Evolutionary conservation across 2,797 vertebrate genomes (phyloP).

Genomic region (Masticophis lateralis): DNA sequence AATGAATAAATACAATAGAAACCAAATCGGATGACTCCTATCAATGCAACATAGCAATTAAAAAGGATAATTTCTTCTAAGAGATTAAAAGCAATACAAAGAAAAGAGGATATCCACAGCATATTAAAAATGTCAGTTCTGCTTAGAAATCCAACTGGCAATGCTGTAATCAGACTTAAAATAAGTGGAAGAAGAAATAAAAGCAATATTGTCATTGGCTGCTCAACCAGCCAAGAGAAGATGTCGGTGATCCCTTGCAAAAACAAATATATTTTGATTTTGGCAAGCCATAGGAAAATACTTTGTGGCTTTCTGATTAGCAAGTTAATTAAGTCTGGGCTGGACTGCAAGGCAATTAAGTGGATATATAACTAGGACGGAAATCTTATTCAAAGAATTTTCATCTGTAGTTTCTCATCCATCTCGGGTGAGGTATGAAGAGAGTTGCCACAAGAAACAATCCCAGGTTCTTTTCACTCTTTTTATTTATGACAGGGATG

Average conservation of each 20-base stretch:
- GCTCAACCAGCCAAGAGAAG: background rate
- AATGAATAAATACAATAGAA: background rate
- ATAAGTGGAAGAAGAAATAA: background rate
- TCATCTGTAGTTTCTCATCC: background rate
- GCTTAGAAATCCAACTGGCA: background rate
- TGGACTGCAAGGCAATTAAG: background rate
- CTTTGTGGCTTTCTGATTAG: constrained; percentile 2
- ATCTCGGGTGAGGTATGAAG: background rate
- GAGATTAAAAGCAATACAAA: background rate
- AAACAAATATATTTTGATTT: background rate
- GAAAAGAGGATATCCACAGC: background rate
- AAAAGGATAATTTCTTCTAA: background rate
- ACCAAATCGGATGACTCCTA: background rate
- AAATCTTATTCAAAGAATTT: background rate
- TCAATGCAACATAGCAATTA: background rate
- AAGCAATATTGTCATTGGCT: background rate
- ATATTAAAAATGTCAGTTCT: background rate
- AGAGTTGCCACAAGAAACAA: background rate
- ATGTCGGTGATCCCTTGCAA: background rate
- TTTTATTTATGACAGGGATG: background rate
- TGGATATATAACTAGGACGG: background rate
- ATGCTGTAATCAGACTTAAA: background rate
- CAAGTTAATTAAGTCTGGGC: constrained; percentile 34
- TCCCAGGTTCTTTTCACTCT: background rate
- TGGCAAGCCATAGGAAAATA: background rate